Base-by-base conservation (phyloP, 2,888 invertebrate species). In the Peribatodes rhomboidaria region DNA sequence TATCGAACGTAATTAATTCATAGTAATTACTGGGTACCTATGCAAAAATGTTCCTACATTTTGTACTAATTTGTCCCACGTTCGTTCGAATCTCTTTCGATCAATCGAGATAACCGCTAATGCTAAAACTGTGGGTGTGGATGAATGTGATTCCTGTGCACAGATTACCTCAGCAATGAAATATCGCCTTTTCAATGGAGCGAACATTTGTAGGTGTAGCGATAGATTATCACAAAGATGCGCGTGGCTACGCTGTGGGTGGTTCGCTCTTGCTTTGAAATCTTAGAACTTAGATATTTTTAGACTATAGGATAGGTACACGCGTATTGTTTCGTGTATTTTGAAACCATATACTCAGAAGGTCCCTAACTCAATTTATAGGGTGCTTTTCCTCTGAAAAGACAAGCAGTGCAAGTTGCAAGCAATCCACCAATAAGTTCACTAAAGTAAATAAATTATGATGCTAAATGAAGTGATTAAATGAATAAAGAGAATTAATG, bases 191-290 rank as follows among this genome's bases (percentile, higher is more conserved):
- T 77, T 77, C 72, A 77, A 75, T 74, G 67, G 68, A 61, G 63
- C 55, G 41, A 71, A 78, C 77, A 63, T 65, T 73, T 33, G 62
- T 73, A 69, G 71, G 72, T 57, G 65, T 65, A 70, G 59, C 70
- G 71, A 74, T 73, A 78, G 76, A 78, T 78, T 74, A 75, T 77
- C 75, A 66, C 64, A 73, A 71, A 75, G 76, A 76, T 74, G 66
- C 68, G 33, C 56, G 33, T 54, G 56, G 54, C n/a, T n/a, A 50
- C 72, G 47, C 61, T 65, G 71, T 81, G 76, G 73, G 78, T 78
- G 79, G 74, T 57, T 71, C 58, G 22, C 42, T 11, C 16, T 56
- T 16, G 22, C 16, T 16, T 49, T 50, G 8, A 53, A 53, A 67
- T 39, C n/a, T 39, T 18, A 61, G 42, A 42, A 63, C 27, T 31